Base-by-base conservation (phyloP, 2,888 invertebrate genomes). In the Amiota communis region DNA sequence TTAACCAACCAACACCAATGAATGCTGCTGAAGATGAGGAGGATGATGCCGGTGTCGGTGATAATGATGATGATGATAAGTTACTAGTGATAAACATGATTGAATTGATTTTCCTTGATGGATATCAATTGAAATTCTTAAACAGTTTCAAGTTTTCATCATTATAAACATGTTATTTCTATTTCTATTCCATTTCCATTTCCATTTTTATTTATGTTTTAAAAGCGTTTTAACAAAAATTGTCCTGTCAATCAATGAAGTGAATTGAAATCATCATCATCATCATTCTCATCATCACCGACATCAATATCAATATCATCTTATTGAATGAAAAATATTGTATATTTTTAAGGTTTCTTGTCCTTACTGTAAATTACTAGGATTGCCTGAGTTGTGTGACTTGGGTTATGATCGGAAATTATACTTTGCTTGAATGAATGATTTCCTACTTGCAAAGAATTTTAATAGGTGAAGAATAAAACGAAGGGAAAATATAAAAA, bases 111-210 rank as follows among this genome's bases (percentile, higher is more conserved):
- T 76, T 71, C 64, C 64, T 71, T 84, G 85, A 85, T 85, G 83
- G 82, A 83, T 86, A 83, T 86, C 82, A 82, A 85, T 84, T 82
- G 81, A 82, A 86, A 79, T 78, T 81, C 81, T 82, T 83, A 76
- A 82, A 82, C 79, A 81, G 78, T 77, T 79, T 78, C 80, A 23
- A 23, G 23, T 23, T 23, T 23, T 23, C 23, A 3, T 23, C 23
- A 23, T 23, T 36, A 6, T 36, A 36, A 36, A 77, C 80, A 83
- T 85, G 84, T 65, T 67, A 10, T 3, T 84, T 80, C 78, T 76
- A 80, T 79, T 81, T 78, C 74, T 70, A 72, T 15, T 72, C 64
- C 63, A 47, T 59, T 53, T 64, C 36, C 47, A 49, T 61, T 64
- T 70, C 47, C 15, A 48, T 56, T 17, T 71, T 36, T 57, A 67